Conservation (phyloP, 2,113 vertebrate species). For the Electrona antarctica region DNA sequence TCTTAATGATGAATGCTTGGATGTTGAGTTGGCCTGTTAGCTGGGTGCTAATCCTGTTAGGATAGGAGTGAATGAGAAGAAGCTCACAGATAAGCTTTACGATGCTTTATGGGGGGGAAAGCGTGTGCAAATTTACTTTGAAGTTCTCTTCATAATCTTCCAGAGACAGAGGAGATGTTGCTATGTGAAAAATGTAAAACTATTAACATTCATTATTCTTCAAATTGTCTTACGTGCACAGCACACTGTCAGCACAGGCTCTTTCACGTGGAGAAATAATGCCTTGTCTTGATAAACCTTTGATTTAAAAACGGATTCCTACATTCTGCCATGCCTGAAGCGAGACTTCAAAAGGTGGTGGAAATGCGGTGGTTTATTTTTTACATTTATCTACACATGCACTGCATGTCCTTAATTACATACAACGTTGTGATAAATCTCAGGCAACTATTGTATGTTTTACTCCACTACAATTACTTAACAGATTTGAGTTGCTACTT, state of each 20-base stretch:
- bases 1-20: neutral
- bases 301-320: conserved; percentile 12
- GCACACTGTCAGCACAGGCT: neutral
- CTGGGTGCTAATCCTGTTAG: conserved; percentile 37
- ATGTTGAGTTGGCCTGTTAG: conserved; percentile 23
- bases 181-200: conserved; percentile 22
- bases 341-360: conserved; percentile 31
- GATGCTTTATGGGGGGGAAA: conserved; percentile 14
- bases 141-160: conserved; percentile 34
- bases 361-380: neutral
- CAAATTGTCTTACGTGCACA: conserved; percentile 32
- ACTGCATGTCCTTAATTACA: no score
- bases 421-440: no score
- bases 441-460: no score
- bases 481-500: no score
- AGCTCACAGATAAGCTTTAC: conserved; percentile 17
- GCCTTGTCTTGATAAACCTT: conserved; percentile 27
- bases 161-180: conserved; percentile 24
- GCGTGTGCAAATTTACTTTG: conserved; percentile 20
- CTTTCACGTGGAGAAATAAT: conserved; percentile 40
- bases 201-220: conserved; percentile 58
- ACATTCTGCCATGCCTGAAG: conserved; percentile 7
- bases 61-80: conserved; percentile 23
- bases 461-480: no score
- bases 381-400: no score